phyloP scores from a whole-genome alignment of 2,888 invertebrate species.

The Polietes domitor region DNA sequence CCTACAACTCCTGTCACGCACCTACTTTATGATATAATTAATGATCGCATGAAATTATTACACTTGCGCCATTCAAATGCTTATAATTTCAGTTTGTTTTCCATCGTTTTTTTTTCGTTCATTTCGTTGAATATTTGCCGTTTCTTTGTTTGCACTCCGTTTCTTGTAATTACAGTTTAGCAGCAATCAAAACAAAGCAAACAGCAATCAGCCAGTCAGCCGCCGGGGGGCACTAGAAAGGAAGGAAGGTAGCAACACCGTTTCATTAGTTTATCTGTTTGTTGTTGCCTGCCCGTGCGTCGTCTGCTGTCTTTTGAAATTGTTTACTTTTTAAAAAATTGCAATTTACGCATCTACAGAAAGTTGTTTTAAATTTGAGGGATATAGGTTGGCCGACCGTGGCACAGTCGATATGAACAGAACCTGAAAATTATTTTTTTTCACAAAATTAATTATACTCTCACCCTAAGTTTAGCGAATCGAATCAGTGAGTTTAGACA shows the following conservation, averaged over 20 bases:
- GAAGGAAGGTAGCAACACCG: neutral
- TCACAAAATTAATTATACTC: too few relatives aligned
- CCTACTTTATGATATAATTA: neutral
- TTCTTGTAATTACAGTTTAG: slow-evolving; percentile 15
- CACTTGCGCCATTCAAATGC: neutral
- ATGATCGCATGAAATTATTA: neutral
- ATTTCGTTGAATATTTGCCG: neutral
- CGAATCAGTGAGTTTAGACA: too few relatives aligned
- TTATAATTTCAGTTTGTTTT: neutral
- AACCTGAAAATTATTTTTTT: too few relatives aligned
- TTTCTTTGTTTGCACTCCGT: slow-evolving; percentile 1
- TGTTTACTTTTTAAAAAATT: neutral
- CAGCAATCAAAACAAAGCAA: neutral
- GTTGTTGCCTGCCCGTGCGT: neutral
- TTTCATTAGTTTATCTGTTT: slow-evolving; percentile 15
- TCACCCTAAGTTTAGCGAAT: too few relatives aligned
- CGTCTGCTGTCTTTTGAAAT: neutral
- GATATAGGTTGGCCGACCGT: too few relatives aligned
- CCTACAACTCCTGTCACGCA: neutral
- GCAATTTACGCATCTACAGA: neutral
- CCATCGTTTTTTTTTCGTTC: neutral
- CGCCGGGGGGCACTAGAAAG: neutral
- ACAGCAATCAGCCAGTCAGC: neutral
- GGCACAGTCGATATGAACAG: too few relatives aligned
- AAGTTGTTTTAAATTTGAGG: neutral